Conservation (phyloP, 2,888 invertebrate genomes). For the Baronia brevicornis region DNA sequence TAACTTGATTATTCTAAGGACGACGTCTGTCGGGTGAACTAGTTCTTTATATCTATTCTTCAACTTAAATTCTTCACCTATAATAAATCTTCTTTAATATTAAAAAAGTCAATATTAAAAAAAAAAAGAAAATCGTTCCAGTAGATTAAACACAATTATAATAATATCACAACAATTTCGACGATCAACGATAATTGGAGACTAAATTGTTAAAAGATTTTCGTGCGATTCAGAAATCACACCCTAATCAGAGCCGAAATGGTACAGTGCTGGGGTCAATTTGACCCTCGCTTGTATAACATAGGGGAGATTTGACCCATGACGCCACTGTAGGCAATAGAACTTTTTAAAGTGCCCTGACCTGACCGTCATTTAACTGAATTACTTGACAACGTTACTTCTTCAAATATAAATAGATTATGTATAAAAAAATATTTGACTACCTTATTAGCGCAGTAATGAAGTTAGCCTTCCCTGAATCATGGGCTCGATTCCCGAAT, state of each 20-base stretch:
- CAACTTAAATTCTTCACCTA: not conserved
- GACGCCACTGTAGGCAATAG: slow-evolving; percentile 16
- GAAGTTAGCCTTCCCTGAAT: too few relatives aligned
- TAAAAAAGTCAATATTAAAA: not conserved
- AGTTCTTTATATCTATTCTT: too few relatives aligned
- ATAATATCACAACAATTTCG: slow-evolving; percentile 6
- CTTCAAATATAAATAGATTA: too few relatives aligned
- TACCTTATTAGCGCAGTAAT: too few relatives aligned
- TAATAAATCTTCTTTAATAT: not conserved
- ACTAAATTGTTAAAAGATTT: slow-evolving; percentile 16
- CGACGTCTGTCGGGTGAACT: too few relatives aligned
- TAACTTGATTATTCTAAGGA: too few relatives aligned
- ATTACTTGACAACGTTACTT: too few relatives aligned
- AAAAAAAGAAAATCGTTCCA: too few relatives aligned
- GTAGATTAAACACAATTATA: slow-evolving; percentile 9
- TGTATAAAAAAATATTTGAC: too few relatives aligned
- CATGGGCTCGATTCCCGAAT: too few relatives aligned
- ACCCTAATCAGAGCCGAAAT: slow-evolving; percentile 13
- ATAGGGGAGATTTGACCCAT: slow-evolving; percentile 18
- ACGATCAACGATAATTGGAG: slow-evolving; percentile 12
- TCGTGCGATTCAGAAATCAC: slow-evolving; percentile 13
- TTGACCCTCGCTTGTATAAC: slow-evolving; percentile 9
- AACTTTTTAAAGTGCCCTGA: slow-evolving; percentile 12
- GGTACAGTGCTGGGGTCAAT: slow-evolving; percentile 7
- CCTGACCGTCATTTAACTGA: too few relatives aligned